phyloP scores from a whole-genome alignment of 2,797 vertebrate genomes.

The Merluccius polli region DNA sequence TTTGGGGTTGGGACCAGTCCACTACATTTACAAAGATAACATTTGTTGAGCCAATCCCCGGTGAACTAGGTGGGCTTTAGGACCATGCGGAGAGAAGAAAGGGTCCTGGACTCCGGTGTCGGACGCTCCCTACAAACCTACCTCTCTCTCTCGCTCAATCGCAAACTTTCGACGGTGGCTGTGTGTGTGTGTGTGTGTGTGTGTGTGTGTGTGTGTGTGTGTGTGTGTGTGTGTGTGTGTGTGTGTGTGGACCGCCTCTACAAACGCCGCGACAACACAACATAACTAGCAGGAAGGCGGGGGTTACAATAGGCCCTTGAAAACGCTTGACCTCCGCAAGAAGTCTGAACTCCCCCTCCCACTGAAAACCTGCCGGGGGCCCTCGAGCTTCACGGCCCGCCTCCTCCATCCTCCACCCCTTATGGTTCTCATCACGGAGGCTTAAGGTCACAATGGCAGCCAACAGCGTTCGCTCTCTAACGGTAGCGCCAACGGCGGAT shows the following conservation, averaged over 20 bases:
- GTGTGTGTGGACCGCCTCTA: background rate
- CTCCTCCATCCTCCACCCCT: background rate
- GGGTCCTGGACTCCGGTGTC: background rate
- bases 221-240: background rate
- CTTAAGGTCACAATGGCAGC: background rate
- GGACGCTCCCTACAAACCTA: background rate
- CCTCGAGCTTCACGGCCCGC: background rate
- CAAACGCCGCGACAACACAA: background rate
- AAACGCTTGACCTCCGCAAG: background rate
- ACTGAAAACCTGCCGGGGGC: background rate
- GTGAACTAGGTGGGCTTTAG: background rate
- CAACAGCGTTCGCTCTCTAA: background rate
- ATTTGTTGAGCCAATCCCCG: conserved; percentile 2
- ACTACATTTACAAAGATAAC: conserved; percentile 13
- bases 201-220: background rate
- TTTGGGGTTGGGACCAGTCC: background rate
- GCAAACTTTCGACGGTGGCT: too few species aligned
- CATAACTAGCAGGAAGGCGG: background rate
- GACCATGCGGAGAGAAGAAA: background rate
- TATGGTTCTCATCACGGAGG: background rate
- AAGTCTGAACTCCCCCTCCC: background rate
- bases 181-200: background rate
- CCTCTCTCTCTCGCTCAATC: background rate
- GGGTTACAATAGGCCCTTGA: background rate
- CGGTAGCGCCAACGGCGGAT: background rate